Evolutionary conservation across 2,888 invertebrate genomes (phyloP).

Genomic region (Nomada hirtipes): DNA sequence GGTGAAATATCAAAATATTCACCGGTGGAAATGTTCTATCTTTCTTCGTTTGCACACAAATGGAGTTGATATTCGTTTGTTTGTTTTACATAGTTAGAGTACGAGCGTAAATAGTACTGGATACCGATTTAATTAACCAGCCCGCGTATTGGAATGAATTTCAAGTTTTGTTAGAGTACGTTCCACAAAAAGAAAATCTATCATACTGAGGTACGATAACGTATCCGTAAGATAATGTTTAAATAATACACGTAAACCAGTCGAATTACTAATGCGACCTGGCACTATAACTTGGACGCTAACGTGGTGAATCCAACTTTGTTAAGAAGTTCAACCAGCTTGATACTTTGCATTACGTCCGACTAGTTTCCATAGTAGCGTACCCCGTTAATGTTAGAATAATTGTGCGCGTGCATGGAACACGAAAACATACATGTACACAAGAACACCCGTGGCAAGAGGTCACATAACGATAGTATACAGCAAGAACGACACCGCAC

Average conservation of each 20-base stretch:
- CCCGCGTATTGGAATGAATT: background rate
- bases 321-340: slow-evolving; percentile 43
- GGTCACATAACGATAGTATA: slow-evolving; percentile 50
- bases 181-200: background rate
- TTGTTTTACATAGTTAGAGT: background rate
- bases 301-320: slow-evolving; percentile 44
- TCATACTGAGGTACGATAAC: background rate
- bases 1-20: slow-evolving; percentile 12
- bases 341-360: slow-evolving; percentile 49
- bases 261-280: slow-evolving; percentile 34
- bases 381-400: slow-evolving; percentile 47
- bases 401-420: slow-evolving; percentile 68
- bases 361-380: slow-evolving; percentile 46
- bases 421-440: slow-evolving; percentile 41
- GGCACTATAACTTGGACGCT: slow-evolving; percentile 37
- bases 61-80: background rate
- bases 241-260: slow-evolving; percentile 13
- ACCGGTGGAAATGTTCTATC: background rate
- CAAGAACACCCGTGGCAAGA: slow-evolving; percentile 22
- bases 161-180: background rate
- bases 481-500: slow-evolving; percentile 54
- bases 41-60: background rate
- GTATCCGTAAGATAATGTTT: background rate
- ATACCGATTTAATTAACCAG: background rate
- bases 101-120: background rate